A percentile compares a stretch with the other conserved stretches of the same genome.
These are phyloP conservation scores for Drosophila rhopaloa DNA, from an alignment of 1,140 invertebrate species.

Conservation along the genomic window DNA sequence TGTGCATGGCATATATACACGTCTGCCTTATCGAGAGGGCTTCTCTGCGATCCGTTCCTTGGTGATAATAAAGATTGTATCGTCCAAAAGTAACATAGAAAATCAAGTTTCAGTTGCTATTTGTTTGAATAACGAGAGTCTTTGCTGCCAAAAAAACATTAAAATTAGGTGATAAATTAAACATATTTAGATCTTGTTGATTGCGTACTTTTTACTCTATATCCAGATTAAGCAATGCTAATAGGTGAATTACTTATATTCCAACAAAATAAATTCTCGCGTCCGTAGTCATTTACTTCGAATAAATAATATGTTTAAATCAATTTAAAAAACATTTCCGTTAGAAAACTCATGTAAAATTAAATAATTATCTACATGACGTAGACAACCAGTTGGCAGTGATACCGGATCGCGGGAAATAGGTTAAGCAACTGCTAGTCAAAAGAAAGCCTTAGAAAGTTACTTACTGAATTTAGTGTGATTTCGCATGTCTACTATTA, in stretches of 20 bases:
- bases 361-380: neutral
- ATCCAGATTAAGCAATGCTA: no score
- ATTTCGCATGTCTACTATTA: no score
- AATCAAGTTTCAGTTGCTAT: no score
- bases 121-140: neutral
- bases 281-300: neutral
- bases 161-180: slow-evolving; percentile 76
- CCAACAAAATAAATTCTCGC: no score
- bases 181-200: slow-evolving; percentile 68
- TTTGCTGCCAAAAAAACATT: slow-evolving; percentile 75
- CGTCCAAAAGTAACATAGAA: no score
- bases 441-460: no score
- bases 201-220: slow-evolving; percentile 1
- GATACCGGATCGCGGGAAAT: neutral
- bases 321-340: neutral
- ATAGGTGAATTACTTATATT: no score
- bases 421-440: neutral
- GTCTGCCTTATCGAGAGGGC: neutral
- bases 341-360: neutral
- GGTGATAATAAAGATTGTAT: neutral
- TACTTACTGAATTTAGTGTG: no score
- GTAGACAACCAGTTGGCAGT: neutral
- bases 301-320: no score
- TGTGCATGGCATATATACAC: neutral
- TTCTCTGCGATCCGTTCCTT: neutral